A percentile compares a stretch with the other conserved stretches of the same genome.
Conservation (phyloP, 2,113 vertebrate species). For the Pseudorasbora parva region DNA sequence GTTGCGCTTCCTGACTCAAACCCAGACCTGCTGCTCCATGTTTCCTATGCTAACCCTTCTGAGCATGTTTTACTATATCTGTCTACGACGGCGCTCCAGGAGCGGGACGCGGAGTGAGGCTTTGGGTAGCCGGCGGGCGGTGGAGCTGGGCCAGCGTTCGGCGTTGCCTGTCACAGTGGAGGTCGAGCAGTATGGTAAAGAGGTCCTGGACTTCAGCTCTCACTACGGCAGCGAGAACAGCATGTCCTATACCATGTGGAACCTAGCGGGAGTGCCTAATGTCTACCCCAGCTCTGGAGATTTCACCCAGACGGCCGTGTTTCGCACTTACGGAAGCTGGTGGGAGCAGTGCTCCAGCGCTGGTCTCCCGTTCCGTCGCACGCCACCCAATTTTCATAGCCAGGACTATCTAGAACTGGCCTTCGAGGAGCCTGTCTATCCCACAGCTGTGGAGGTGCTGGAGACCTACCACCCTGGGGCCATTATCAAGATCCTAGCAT, state of each 20-base stretch:
- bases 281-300: constrained; percentile 97
- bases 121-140: constrained; percentile 89
- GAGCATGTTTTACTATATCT: constrained; percentile 99
- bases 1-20: constrained; percentile 44
- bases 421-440: constrained; percentile 95
- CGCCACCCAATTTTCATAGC: constrained; percentile 86
- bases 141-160: constrained; percentile 86
- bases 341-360: constrained; percentile 91
- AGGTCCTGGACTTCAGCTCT: constrained; percentile 97
- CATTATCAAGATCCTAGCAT: constrained; percentile 93
- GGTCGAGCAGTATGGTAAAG: constrained; percentile 94
- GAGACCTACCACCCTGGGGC: constrained; percentile 98
- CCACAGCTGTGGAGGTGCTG: constrained; percentile 91
- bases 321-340: constrained; percentile 93
- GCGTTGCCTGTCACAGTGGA: constrained; percentile 87
- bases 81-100: constrained; percentile 97
- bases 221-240: constrained; percentile 99
- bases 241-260: constrained; percentile 99
- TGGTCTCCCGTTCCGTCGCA: constrained; percentile 83
- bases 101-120: constrained; percentile 90
- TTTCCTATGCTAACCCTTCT: constrained; percentile 98
- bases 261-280: constrained; percentile 91
- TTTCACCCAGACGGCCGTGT: constrained; percentile 97
- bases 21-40: constrained; percentile 65
- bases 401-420: constrained; percentile 95